phyloP scores from a whole-genome alignment of 2,113 vertebrate genomes.

The Neolamprologus longior region DNA sequence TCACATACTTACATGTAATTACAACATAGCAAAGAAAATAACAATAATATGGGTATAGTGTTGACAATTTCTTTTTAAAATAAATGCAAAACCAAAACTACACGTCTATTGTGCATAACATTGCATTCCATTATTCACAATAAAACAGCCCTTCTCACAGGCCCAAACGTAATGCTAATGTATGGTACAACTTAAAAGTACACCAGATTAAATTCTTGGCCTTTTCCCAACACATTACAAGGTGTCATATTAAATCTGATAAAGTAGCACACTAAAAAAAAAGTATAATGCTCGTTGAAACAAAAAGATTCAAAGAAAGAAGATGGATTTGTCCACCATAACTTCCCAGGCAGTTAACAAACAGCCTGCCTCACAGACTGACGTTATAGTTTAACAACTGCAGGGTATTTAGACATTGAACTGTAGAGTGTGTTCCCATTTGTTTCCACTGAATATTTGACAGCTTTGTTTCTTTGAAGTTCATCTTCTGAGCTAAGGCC shows the following conservation, averaged over 20 bases:
- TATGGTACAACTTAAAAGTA: neutral
- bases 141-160: neutral
- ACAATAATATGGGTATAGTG: neutral
- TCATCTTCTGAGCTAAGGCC: slow-evolving; percentile 13
- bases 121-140: neutral
- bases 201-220: neutral
- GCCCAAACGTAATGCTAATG: neutral
- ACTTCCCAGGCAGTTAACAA: neutral
- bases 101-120: neutral
- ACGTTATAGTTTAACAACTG: neutral
- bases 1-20: neutral
- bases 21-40: neutral
- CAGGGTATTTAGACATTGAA: neutral
- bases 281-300: neutral
- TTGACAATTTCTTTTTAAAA: neutral
- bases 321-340: neutral
- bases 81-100: neutral
- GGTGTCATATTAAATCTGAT: neutral
- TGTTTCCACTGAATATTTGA: neutral
- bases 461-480: neutral
- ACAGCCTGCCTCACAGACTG: neutral
- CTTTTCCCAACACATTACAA: neutral
- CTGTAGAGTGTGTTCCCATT: neutral
- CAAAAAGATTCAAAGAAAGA: neutral
- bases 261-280: neutral